These are phyloP conservation scores for Piezodorus guildinii DNA, from an alignment of 1,140 invertebrate species.

Conservation along the genomic window DNA sequence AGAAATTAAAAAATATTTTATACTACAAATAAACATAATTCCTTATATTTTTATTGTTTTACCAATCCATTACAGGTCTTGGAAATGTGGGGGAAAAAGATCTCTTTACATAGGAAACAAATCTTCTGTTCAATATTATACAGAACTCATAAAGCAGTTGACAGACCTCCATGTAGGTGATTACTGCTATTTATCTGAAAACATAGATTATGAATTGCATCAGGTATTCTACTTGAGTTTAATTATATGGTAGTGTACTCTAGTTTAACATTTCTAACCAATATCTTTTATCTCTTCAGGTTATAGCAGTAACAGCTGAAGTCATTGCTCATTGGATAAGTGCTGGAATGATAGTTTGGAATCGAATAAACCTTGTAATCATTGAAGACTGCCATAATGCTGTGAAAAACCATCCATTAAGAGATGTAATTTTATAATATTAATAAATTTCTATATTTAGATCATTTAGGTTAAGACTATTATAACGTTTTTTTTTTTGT, in stretches of 20 bases:
- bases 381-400: constrained; percentile 72
- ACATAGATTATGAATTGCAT: constrained; percentile 8
- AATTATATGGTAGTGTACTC: not conserved
- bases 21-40: no score
- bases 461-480: not conserved
- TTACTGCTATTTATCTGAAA: constrained; percentile 19
- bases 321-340: constrained; percentile 47
- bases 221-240: constrained; percentile 1
- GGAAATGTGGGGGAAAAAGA: constrained; percentile 33
- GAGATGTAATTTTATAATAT: constrained; percentile 33
- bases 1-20: no score
- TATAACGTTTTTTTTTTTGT: not conserved
- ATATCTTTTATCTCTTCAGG: constrained; percentile 14
- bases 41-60: no score
- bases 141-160: constrained; percentile 37
- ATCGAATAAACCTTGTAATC: constrained; percentile 58
- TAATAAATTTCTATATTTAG: not conserved
- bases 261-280: not conserved
- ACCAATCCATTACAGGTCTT: constrained; percentile 30
- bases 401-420: constrained; percentile 37
- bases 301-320: constrained; percentile 40
- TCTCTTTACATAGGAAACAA: constrained; percentile 44
- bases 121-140: constrained; percentile 44
- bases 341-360: constrained; percentile 36
- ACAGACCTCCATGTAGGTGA: constrained; percentile 34